Evolutionary conservation across 1,140 invertebrate genomes (phyloP), one percentile per base, ranked within the genome.

Genomic region (Drosophila nikananu): DNA sequence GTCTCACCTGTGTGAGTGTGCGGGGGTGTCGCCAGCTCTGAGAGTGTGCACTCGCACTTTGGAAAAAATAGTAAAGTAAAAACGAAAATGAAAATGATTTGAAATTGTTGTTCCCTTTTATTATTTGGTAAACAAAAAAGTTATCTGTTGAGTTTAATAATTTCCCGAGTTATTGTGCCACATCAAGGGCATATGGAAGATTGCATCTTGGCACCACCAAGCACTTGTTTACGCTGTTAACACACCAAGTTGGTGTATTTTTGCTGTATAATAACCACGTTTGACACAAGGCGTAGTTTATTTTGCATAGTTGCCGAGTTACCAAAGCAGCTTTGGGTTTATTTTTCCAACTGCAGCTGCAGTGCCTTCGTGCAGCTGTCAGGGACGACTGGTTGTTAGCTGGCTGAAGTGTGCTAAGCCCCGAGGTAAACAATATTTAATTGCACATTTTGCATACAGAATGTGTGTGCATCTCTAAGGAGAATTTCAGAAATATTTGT

Each of bases 1-100:
- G 71, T 80, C 76, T 81, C 64, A 68, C 46, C 46, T 61, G 54
- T 52, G 48, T 23, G 55, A 0, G 49, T 61, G 49, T 23, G 55
- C 1, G 49, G n/a, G 9, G 41, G n/a, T 10, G n/a, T 41, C 13
- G 27, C 6, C 6, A 54, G 7, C 13, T 44, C 39, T 52, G 39
- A 23, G 41, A n/a, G 42, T 70, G 21, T 35, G 41, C 8, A 23
- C 19, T 21, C 2, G 27, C 63, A 59, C 19, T 37, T 23, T 12
- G 15, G 6, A 21, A 17, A 57, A 49, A 49, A 35, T 9, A 51
- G 3, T 10, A 19, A 8, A 19, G 37, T 17, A 21, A 19, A 5
- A 19, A 2, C 39, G 9, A 41, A n/a, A n/a, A 41, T 37, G 0
- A 13, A 41, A 41, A 41, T 42, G 3, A 6, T 42, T 42, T 39